Evolutionary conservation across 1,140 invertebrate species (phyloP).

Genomic region (Bombus difficillimus): DNA sequence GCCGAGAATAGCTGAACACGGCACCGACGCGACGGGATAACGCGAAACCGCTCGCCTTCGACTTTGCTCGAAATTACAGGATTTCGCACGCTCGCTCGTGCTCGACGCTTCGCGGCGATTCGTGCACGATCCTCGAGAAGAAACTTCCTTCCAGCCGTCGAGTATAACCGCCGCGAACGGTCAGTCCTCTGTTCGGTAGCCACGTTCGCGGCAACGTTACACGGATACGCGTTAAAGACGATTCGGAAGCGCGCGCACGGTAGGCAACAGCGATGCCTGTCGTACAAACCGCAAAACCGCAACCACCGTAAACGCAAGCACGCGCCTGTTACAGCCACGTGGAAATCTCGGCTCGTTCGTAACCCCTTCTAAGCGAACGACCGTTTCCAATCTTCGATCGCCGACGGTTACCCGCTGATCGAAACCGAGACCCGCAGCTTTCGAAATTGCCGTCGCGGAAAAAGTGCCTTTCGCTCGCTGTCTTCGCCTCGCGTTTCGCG

Average conservation of each 20-base stretch:
- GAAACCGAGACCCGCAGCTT: not conserved
- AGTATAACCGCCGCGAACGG: no score
- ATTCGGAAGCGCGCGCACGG: slow-evolving; percentile 13
- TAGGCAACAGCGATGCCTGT: slow-evolving; percentile 33
- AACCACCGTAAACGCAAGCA: slow-evolving; percentile 68
- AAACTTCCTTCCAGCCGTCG: not conserved
- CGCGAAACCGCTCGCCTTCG: not conserved
- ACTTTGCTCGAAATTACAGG: slow-evolving; percentile 17
- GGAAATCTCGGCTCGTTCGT: slow-evolving; percentile 41
- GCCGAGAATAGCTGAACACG: slow-evolving; percentile 34
- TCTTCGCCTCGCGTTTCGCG: not conserved
- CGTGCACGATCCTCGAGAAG: no score
- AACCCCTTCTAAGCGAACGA: not conserved
- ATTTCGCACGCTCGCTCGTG: not conserved
- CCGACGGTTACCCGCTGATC: not conserved
- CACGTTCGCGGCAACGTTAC: no score
- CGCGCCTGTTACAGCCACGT: slow-evolving; percentile 55
- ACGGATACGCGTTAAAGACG: slow-evolving; percentile 19
- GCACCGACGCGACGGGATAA: slow-evolving; percentile 1
- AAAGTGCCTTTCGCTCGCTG: not conserved
- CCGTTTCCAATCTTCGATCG: not conserved
- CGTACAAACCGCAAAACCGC: slow-evolving; percentile 66
- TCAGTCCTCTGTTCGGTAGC: no score
- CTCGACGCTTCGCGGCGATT: not conserved
- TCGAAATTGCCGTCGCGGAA: not conserved